Conservation (phyloP, 2,888 invertebrate genomes). For the Hofmannophila pseudospretella region DNA sequence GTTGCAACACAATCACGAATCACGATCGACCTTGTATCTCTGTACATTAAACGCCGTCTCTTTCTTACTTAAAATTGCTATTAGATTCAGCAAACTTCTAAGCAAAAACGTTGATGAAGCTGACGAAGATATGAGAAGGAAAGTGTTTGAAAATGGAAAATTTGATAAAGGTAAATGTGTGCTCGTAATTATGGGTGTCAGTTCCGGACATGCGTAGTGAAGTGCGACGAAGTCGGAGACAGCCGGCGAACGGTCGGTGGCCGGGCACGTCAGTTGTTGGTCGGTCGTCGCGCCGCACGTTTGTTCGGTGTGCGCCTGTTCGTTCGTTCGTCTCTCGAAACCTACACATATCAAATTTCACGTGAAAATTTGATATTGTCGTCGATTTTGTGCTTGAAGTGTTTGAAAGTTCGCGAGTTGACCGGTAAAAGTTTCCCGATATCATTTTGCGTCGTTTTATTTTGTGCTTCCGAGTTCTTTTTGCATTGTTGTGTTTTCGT, state of each 20-base stretch:
- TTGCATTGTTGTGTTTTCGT: constrained; percentile 61
- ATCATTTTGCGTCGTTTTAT: constrained; percentile 29
- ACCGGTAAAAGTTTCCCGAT: constrained; percentile 47
- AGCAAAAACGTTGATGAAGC: constrained; percentile 14
- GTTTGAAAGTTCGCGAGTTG: constrained; percentile 55
- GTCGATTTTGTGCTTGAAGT: constrained; percentile 63
- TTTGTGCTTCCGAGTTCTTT: constrained; percentile 35
- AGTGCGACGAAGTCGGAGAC: constrained; percentile 61
- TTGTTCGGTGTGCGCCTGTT: constrained; percentile 26
- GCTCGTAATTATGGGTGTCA: constrained; percentile 5
- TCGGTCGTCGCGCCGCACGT: constrained; percentile 56
- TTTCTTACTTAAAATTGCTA: constrained; percentile 24
- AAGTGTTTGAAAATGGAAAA: constrained; percentile 9
- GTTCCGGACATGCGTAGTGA: constrained; percentile 71
- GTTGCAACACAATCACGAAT: constrained; percentile 54
- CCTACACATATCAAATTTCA: constrained; percentile 75
- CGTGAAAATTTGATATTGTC: constrained; percentile 74
- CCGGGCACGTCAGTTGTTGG: constrained; percentile 59
- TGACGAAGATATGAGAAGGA: constrained; percentile 1
- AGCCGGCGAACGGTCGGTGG: constrained; percentile 37
- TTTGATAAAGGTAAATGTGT: constrained; percentile 1
- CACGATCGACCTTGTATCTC: constrained; percentile 62
- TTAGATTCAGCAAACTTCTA: not conserved
- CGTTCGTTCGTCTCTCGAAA: constrained; percentile 27
- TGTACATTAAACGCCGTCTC: constrained; percentile 32